Base-by-base conservation (phyloP, 2,797 vertebrate genomes). In the Pelobates cultripes region DNA sequence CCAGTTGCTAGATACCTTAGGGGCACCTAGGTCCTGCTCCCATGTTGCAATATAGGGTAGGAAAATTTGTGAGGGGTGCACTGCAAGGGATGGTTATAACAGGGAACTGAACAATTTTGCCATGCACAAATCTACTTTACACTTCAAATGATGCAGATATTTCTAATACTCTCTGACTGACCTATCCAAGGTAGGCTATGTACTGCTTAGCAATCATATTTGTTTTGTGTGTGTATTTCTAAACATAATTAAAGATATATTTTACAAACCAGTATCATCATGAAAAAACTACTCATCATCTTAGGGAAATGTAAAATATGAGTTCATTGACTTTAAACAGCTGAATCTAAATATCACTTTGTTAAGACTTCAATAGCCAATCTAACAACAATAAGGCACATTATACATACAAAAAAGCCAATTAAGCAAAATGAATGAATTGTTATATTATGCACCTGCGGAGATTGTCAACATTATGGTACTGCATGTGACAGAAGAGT, bases 281-380 rank as follows among this genome's bases (percentile, higher is more conserved):
- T 6, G 55, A 57, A 57, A 10, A 57, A 14, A 57, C 8, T 7
- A 57, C 13, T 4, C 55, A 57, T 57, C 55, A 12, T 77, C 44
- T 13, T 76, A 76, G 75, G 28, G 12, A 45, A 75, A 70, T 57
- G 40, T 47, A 79, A 75, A 69, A 44, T 79, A 51, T 44, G 68
- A 72, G 15, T 53, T 61, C 7, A 43, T 73, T 79, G 72, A 79
- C 55, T 74, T 75, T 63, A 79, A 78, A 57, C 8, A 79, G 71
- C 81, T 79, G 77, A 75, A 79, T 79, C 57, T 75, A 79, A 74
- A 70, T 80, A 64, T 70, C 81, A 83, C 57, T 78, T 83, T 79
- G 76, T 83, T 10, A 79, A 64, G 66, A 53, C 41, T 83, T 83
- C 76, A 83, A 79, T 83, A 75, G 81, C 76, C 77, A 83, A 83